phyloP scores from a whole-genome alignment of 92 coral and sea anemone species.

The Paragorgia papillata region DNA sequence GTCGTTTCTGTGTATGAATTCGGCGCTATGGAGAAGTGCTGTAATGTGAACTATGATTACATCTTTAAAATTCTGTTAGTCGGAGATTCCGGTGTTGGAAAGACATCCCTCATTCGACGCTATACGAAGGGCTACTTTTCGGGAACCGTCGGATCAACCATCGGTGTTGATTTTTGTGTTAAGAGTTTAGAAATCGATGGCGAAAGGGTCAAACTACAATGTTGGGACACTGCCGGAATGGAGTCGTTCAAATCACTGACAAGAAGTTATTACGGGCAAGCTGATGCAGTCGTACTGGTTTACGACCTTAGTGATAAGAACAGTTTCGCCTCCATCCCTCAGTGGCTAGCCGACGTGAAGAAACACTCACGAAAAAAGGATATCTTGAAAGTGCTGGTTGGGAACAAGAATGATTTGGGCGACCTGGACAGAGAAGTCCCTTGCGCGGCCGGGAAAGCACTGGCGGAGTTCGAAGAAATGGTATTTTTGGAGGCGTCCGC shows the following conservation, averaged over 20 bases:
- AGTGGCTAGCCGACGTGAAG: constrained; percentile 93
- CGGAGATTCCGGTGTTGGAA: constrained; percentile 97
- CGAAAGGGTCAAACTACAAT: constrained; percentile 91
- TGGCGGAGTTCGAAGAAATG: constrained; percentile 97
- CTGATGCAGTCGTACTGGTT: constrained; percentile 96
- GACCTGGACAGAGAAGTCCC: constrained; percentile 79
- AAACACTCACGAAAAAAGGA: constrained; percentile 71
- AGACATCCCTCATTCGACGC: constrained; percentile 92
- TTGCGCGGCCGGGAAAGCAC: constrained; percentile 88
- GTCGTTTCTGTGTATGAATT: no score
- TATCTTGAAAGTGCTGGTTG: constrained; percentile 86
- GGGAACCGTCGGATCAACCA: constrained; percentile 84
- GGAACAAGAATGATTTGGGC: constrained; percentile 95
- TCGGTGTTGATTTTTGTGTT: constrained; percentile 91
- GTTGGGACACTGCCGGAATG: constrained; percentile 99
- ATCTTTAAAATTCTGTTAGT: constrained; percentile 87
- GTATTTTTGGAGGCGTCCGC: constrained; percentile 94
- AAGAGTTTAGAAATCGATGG: constrained; percentile 87
- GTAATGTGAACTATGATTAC: constrained; percentile 66
- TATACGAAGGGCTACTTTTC: constrained; percentile 95
- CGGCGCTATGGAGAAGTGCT: no score
- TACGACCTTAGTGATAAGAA: constrained; percentile 95
- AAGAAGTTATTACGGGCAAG: constrained; percentile 91
- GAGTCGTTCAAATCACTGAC: constrained; percentile 89
- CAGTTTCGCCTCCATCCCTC: constrained; percentile 95